A percentile compares a stretch with the other conserved stretches of the same genome.
These are phyloP conservation scores for Cervus canadensis DNA, from an alignment of 2,113 vertebrate species.

Conservation along the genomic window DNA sequence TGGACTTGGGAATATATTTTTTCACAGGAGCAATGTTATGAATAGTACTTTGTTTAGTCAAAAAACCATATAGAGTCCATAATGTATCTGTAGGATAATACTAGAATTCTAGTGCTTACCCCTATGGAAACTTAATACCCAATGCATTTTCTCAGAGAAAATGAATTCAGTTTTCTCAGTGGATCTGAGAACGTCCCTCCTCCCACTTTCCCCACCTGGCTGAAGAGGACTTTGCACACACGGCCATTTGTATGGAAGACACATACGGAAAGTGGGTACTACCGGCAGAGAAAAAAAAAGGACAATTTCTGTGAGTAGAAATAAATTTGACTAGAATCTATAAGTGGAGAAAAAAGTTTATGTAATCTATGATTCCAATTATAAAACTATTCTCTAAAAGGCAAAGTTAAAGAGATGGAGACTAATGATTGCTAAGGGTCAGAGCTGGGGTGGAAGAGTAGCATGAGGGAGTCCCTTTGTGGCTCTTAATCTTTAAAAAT, in stretches of 20 bases:
- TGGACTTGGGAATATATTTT: not conserved
- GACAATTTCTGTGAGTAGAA: not conserved
- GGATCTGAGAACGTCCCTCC: not conserved
- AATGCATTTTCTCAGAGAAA: conserved; percentile 21
- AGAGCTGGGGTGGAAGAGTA: not conserved
- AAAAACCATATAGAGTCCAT: not conserved
- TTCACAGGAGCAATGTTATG: not conserved
- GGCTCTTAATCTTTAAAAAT: not conserved
- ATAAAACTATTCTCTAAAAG: not conserved
- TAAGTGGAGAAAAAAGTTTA: not conserved
- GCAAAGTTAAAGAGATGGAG: not conserved
- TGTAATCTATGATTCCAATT: not conserved
- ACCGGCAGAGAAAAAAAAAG: not conserved
- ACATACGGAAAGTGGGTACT: not conserved
- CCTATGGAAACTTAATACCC: not conserved
- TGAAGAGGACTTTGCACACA: not conserved
- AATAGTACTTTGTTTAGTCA: not conserved
- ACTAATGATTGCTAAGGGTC: not conserved
- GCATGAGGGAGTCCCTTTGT: not conserved
- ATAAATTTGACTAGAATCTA: not conserved
- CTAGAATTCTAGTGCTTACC: not conserved
- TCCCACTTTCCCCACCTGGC: not conserved
- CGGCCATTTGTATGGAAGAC: not conserved
- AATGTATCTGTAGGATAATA: not conserved
- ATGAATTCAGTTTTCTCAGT: not conserved